A percentile compares a stretch with the other conserved stretches of the same genome.
Evolutionary conservation across 2,888 invertebrate genomes (phyloP).

Genomic region (Meganola albula): DNA sequence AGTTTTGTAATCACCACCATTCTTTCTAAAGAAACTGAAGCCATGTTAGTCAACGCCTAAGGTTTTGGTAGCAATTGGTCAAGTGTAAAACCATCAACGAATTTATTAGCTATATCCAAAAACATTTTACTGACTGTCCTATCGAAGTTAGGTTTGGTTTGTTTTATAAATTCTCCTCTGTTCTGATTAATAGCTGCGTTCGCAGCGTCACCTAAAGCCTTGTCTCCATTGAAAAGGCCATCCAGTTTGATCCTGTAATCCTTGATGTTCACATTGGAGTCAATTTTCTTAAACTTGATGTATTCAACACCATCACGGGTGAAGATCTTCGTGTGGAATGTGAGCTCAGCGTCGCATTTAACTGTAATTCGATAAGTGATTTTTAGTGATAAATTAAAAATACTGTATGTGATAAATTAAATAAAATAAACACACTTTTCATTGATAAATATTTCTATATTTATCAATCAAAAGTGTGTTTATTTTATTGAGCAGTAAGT

Average conservation of each 20-base stretch:
- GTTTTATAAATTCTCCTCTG: slow-evolving; percentile 73
- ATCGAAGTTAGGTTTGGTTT: slow-evolving; percentile 77
- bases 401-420: too few relatives aligned
- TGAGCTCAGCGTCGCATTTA: slow-evolving; percentile 68
- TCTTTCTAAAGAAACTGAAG: too few relatives aligned
- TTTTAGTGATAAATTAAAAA: too few relatives aligned
- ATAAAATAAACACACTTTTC: too few relatives aligned
- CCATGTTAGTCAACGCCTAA: slow-evolving; percentile 18
- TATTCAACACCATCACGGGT: slow-evolving; percentile 63
- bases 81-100: slow-evolving; percentile 70
- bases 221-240: slow-evolving; percentile 80
- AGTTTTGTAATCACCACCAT: too few relatives aligned
- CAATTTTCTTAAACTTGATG: slow-evolving; percentile 63
- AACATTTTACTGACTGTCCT: slow-evolving; percentile 69
- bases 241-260: slow-evolving; percentile 76
- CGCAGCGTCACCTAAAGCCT: slow-evolving; percentile 71
- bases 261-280: slow-evolving; percentile 72
- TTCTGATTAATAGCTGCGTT: slow-evolving; percentile 80
- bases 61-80: slow-evolving; percentile 74
- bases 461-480: too few relatives aligned
- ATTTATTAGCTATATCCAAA: slow-evolving; percentile 73
- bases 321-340: slow-evolving; percentile 50
- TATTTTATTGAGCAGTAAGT: too few relatives aligned
- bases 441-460: too few relatives aligned
- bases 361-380: too few relatives aligned